These are phyloP conservation scores for Cylloceria caligata DNA, from an alignment of 2,888 invertebrate genomes.

Conservation along the genomic window DNA sequence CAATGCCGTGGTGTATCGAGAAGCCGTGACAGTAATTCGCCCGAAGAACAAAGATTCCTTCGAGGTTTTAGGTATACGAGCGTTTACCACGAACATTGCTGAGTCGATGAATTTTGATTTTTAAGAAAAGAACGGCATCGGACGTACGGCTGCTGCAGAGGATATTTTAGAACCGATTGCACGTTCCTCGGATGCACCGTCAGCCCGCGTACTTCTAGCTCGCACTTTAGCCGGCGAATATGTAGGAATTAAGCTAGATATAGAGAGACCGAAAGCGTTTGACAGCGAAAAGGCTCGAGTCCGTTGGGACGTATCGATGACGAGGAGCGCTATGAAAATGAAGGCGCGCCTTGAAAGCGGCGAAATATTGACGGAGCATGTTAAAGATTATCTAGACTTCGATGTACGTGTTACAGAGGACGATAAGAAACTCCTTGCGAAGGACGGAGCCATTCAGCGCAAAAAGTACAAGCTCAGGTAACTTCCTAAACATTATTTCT, in stretches of 20 bases:
- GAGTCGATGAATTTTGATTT: conserved; percentile 56
- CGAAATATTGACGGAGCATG: conserved; percentile 87
- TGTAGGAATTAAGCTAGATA: conserved; percentile 89
- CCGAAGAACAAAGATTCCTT: neutral
- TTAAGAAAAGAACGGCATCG: conserved; percentile 75
- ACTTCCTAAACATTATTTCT: conserved; percentile 37
- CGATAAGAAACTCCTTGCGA: conserved; percentile 85
- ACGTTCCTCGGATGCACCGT: conserved; percentile 71
- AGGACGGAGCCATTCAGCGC: conserved; percentile 82
- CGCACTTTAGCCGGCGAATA: conserved; percentile 88
- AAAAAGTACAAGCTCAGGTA: conserved; percentile 84
- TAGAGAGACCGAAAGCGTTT: conserved; percentile 87
- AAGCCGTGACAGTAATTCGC: conserved; percentile 23
- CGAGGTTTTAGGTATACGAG: conserved; percentile 17
- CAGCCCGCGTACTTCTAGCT: conserved; percentile 86
- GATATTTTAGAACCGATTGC: conserved; percentile 69
- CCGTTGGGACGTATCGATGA: conserved; percentile 89
- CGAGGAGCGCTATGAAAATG: conserved; percentile 87
- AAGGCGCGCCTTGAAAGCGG: conserved; percentile 88
- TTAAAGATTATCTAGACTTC: conserved; percentile 87
- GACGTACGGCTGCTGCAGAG: conserved; percentile 70
- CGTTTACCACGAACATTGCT: conserved; percentile 26
- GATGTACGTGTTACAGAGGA: conserved; percentile 88
- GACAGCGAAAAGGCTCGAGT: conserved; percentile 87
- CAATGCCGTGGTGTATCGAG: neutral